Evolutionary conservation across 2,888 invertebrate genomes (phyloP).

Genomic region (Autographa pulchrina): DNA sequence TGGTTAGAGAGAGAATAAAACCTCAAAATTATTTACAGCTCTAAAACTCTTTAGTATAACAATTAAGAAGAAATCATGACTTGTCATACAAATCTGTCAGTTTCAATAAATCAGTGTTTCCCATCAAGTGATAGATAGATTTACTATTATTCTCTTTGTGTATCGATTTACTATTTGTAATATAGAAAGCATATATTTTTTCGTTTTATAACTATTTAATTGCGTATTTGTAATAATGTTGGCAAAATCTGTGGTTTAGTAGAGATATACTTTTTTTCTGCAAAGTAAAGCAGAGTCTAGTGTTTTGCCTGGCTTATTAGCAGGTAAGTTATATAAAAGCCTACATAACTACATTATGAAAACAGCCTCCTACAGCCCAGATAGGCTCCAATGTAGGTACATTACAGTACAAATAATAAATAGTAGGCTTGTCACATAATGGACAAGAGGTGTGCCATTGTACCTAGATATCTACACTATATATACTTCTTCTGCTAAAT

Average conservation of each 20-base stretch:
- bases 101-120: slow-evolving; percentile 17
- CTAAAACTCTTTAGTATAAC: slow-evolving; percentile 38
- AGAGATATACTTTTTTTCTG: neutral
- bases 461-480: too few relatives aligned
- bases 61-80: slow-evolving; percentile 35
- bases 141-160: slow-evolving; percentile 25
- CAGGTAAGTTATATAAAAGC: neutral
- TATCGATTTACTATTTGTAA: slow-evolving; percentile 21
- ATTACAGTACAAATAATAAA: too few relatives aligned
- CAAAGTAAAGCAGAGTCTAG: neutral
- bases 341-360: too few relatives aligned
- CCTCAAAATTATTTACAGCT: neutral
- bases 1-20: neutral
- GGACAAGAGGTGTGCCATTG: too few relatives aligned
- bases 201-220: slow-evolving; percentile 10
- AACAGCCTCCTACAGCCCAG: too few relatives aligned
- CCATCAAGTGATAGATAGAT: slow-evolving; percentile 21
- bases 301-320: neutral
- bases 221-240: slow-evolving; percentile 29
- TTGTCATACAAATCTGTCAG: slow-evolving; percentile 38
- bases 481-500: too few relatives aligned
- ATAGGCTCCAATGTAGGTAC: too few relatives aligned
- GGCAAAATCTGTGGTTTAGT: neutral
- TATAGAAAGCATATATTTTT: slow-evolving; percentile 10
- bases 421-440: too few relatives aligned